These are phyloP conservation scores for Diarsia mendica DNA, from an alignment of 2,888 invertebrate genomes.

Conservation along the genomic window DNA sequence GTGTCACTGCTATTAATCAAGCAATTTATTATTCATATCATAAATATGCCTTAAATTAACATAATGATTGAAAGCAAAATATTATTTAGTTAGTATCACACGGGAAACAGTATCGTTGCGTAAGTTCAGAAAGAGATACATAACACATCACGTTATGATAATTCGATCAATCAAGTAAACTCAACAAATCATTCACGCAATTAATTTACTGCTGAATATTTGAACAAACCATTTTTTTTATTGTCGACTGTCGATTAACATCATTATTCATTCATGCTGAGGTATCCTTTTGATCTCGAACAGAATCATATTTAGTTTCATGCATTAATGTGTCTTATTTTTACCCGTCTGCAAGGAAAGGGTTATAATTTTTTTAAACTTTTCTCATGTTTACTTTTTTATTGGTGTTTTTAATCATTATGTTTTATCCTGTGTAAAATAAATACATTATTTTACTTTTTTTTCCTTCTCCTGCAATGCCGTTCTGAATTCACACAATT, in stretches of 20 bases:
- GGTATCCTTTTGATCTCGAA: too few species aligned
- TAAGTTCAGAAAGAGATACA: not conserved
- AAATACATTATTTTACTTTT: too few species aligned
- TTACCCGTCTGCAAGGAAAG: too few species aligned
- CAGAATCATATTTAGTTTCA: too few species aligned
- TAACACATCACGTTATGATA: not conserved
- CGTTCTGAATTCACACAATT: too few species aligned
- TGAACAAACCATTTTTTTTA: not conserved
- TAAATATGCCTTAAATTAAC: not conserved
- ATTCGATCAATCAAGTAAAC: conserved; percentile 2
- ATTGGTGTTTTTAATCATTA: too few species aligned
- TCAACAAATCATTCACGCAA: not conserved
- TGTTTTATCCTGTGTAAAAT: too few species aligned
- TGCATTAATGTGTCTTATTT: too few species aligned
- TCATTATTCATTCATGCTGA: not conserved
- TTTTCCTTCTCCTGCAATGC: too few species aligned
- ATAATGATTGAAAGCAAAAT: not conserved
- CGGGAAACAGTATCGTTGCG: not conserved
- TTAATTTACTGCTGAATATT: not conserved
- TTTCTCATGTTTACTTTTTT: too few species aligned
- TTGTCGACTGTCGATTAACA: not conserved
- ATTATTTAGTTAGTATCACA: not conserved
- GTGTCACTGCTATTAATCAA: not conserved
- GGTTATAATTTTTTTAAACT: too few species aligned
- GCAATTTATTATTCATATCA: not conserved